Conservation (phyloP, 2,888 invertebrate genomes). For the Melinaea menophilus region DNA sequence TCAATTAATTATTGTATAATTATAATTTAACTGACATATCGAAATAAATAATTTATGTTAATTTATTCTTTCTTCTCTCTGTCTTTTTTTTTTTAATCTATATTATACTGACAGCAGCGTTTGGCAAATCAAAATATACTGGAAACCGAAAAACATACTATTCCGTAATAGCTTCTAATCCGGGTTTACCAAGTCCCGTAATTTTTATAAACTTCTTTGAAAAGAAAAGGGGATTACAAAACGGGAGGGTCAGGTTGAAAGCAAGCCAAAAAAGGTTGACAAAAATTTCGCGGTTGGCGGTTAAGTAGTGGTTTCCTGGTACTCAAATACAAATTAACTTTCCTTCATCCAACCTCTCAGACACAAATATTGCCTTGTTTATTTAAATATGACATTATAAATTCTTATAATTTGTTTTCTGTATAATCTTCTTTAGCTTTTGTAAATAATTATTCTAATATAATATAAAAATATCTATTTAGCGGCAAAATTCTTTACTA, state of each 20-base stretch:
- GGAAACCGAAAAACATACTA: constrained; percentile 18
- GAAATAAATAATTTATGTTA: no score
- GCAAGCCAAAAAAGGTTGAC: constrained; percentile 38
- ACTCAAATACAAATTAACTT: constrained; percentile 23
- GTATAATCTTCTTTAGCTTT: no score
- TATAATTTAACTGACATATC: no score
- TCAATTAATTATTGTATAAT: no score
- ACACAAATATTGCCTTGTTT: not conserved
- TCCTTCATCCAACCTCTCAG: not conserved
- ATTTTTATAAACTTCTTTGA: constrained; percentile 58
- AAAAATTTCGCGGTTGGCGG: constrained; percentile 30
- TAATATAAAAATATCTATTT: no score
- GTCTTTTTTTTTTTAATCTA: not conserved
- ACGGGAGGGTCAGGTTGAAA: constrained; percentile 53
- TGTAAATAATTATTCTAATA: no score
- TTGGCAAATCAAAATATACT: not conserved
- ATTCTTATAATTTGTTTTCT: no score
- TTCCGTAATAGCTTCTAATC: constrained; percentile 37
- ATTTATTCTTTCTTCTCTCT: no score
- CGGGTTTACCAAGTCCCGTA: constrained; percentile 51
- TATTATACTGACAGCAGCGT: not conserved
- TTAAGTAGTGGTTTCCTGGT: constrained; percentile 25
- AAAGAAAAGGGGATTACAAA: constrained; percentile 57
- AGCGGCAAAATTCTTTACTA: no score
- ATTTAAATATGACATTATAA: not conserved